Base-by-base conservation (phyloP, 2,113 vertebrate species). In the Trogon surrucura region DNA sequence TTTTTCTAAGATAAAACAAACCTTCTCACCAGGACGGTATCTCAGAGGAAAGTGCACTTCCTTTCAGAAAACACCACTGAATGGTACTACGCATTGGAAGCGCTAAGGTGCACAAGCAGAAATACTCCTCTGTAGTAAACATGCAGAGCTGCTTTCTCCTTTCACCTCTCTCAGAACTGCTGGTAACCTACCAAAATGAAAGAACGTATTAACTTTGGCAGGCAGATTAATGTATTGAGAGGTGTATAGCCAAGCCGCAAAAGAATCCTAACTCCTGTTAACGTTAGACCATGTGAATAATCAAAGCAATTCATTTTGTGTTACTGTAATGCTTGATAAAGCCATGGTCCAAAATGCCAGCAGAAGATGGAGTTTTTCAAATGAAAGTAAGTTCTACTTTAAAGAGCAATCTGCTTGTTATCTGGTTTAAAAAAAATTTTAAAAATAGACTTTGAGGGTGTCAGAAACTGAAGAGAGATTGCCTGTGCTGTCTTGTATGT, bases 241-340 rank as follows among this genome's bases (percentile, higher is more conserved):
- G 26, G 5, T 65, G 21, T 58, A 83, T 2, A 85, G 82, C 73
- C 87, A 95, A 87, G 74, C 9, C 9, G 48, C 18, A 94, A 69
- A 94, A 95, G 17, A 78, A 70, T 32, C 58, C 44, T 94, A 44
- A 89, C 32, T 85, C 32, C 50, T 84, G 10, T 62, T 86, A 32
- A 32, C 26, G 20, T 51, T 38, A 75, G 54, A 69, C 65, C 5
- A 75, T 56, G 29, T 65, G 41, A 91, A 79, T 30, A 88, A 93
- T 38, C 54, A 73, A 89, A 80, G 50, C 69, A 95, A 96, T 89
- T 91, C 69, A 94, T 79, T 81, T 41, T 67, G 73, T 56, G 27
- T 44, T 32, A 64, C 34, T 58, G 16, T n/a, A 96, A 95, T 71
- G 47, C 41, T 54, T 54, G 14, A 50, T 36, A 84, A 13, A 69